Percentiles rank a stretch among this genome's conserved stretches.
Conservation (phyloP, 2,888 invertebrate species). For the Drosophila mimetica region DNA sequence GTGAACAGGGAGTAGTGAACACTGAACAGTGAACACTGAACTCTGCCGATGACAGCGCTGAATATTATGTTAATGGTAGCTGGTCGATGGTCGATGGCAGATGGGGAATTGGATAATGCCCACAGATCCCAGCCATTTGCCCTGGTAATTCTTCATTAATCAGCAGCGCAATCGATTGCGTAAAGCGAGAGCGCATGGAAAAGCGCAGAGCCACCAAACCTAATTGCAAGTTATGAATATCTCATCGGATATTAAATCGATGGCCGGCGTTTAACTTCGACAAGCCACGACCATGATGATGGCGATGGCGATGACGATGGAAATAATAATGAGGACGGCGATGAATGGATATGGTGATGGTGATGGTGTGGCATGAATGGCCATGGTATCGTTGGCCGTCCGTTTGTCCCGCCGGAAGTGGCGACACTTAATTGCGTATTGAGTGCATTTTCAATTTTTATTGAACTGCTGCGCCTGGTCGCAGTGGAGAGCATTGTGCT, state of each 20-base stretch:
- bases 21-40: slow-evolving; percentile 3
- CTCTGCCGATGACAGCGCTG: slow-evolving; percentile 42
- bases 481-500: slow-evolving; percentile 16
- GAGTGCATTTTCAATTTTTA: slow-evolving; percentile 56
- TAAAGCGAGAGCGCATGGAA: slow-evolving; percentile 12
- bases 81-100: background rate
- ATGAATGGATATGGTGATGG: slow-evolving; percentile 26
- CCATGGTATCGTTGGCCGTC: slow-evolving; percentile 10
- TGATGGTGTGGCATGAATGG: slow-evolving; percentile 11
- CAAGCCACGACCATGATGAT: slow-evolving; percentile 22
- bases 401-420: slow-evolving; percentile 46
- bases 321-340: slow-evolving; percentile 17
- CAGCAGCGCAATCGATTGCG: slow-evolving; percentile 44
- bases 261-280: slow-evolving; percentile 33
- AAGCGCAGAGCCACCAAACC: slow-evolving; percentile 38
- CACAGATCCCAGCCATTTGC: slow-evolving; percentile 34
- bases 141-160: slow-evolving; percentile 59
- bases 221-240: slow-evolving; percentile 75
- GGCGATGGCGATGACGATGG: slow-evolving; percentile 11
- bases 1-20: too few relatives aligned
- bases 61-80: slow-evolving; percentile 55
- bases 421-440: slow-evolving; percentile 53
- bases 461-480: slow-evolving; percentile 26
- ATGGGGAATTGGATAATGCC: slow-evolving; percentile 14
- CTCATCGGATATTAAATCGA: slow-evolving; percentile 63